A percentile compares a stretch with the other conserved stretches of the same genome.
Conservation (phyloP, 1,140 invertebrate species). For the Oedothorax gibbosus region DNA sequence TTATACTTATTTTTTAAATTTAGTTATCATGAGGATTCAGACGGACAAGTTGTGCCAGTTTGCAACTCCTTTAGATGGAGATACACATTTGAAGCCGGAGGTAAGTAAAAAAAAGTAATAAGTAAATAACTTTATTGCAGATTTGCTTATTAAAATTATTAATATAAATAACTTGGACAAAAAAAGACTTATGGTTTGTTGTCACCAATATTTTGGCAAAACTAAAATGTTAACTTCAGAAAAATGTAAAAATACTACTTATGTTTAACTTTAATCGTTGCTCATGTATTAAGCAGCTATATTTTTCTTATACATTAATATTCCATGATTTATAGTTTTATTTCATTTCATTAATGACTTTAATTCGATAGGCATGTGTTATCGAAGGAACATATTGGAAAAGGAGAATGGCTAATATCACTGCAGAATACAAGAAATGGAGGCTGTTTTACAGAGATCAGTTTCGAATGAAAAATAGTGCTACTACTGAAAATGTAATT, state of each 20-base stretch:
- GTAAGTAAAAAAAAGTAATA: constrained; percentile 75
- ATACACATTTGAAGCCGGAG: constrained; percentile 95
- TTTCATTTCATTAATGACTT: not conserved
- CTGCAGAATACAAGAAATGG: constrained; percentile 99
- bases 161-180: not conserved
- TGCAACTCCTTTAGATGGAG: constrained; percentile 92
- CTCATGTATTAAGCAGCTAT: too few relatives aligned
- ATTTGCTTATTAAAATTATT: constrained; percentile 1
- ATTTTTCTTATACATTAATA: not conserved
- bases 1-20: constrained; percentile 65
- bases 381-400: constrained; percentile 99
- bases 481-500: constrained; percentile 41
- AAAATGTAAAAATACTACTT: too few relatives aligned
- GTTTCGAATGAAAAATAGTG: constrained; percentile 67
- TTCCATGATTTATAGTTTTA: not conserved
- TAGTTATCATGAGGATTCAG: constrained; percentile 92
- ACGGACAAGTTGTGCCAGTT: constrained; percentile 91
- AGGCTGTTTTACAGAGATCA: constrained; percentile 92
- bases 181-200: not conserved
- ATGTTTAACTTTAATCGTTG: too few relatives aligned
- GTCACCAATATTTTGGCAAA: not conserved
- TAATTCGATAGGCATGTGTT: constrained; percentile 80
- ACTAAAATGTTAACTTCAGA: not conserved
- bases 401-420: constrained; percentile 92
- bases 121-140: not conserved